Evolutionary conservation across 2,888 invertebrate species (phyloP).

Genomic region (Hedychridium roseum): DNA sequence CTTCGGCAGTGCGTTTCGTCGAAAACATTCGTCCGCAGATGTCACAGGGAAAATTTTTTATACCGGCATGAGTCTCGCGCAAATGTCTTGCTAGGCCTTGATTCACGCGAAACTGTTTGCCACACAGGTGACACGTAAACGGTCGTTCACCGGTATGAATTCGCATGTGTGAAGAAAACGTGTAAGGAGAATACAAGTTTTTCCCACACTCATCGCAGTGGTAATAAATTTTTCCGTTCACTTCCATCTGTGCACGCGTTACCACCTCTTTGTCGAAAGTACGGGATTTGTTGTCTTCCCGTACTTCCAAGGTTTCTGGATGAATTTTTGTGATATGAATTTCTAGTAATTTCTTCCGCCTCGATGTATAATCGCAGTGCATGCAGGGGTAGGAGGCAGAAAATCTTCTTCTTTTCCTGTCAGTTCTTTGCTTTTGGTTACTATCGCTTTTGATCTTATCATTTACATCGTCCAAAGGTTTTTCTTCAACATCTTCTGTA

Average conservation of each 20-base stretch:
- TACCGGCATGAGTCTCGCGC: slow-evolving; percentile 71
- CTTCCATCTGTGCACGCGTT: slow-evolving; percentile 48
- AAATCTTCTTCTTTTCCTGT: slow-evolving; percentile 7
- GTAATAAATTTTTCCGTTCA: slow-evolving; percentile 68
- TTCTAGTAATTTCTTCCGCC: slow-evolving; percentile 35
- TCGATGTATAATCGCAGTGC: slow-evolving; percentile 39
- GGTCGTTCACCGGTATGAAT: slow-evolving; percentile 75
- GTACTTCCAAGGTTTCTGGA: too few relatives aligned
- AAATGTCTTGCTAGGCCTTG: slow-evolving; percentile 71
- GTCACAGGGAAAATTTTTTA: slow-evolving; percentile 69
- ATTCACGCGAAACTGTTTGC: slow-evolving; percentile 73
- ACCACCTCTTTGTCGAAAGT: slow-evolving; percentile 58
- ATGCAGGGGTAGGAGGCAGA: slow-evolving; percentile 33
- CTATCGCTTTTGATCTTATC: too few relatives aligned
- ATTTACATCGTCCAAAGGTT: background rate
- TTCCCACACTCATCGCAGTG: slow-evolving; percentile 70
- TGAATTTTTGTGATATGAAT: slow-evolving; percentile 35
- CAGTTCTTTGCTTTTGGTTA: background rate
- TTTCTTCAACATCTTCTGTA: background rate
- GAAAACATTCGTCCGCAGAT: slow-evolving; percentile 69
- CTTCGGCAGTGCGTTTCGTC: slow-evolving; percentile 70
- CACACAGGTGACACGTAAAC: slow-evolving; percentile 73
- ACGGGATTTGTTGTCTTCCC: slow-evolving; percentile 23
- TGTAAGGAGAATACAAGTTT: slow-evolving; percentile 70
- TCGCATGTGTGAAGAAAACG: slow-evolving; percentile 70